A percentile compares a stretch with the other conserved stretches of the same genome.
Evolutionary conservation across 2,113 vertebrate genomes (phyloP).

Genomic region (Gorsachius goisagi): DNA sequence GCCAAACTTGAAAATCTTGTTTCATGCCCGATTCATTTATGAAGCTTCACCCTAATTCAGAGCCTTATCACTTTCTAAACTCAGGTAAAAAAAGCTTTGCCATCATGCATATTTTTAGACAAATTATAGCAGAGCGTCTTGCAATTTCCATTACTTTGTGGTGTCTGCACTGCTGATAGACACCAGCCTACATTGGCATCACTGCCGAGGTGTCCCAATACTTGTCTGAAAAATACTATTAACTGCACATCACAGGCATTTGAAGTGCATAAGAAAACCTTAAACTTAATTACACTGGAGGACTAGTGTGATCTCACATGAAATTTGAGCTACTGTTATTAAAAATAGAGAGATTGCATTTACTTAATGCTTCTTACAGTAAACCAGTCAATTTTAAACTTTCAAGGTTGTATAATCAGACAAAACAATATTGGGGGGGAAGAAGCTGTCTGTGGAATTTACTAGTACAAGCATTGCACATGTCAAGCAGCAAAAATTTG

Average conservation of each 20-base stretch:
- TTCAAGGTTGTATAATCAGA: constrained; percentile 50
- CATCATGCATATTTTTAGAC: constrained; percentile 57
- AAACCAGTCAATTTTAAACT: constrained; percentile 67
- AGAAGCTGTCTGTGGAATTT: constrained; percentile 15
- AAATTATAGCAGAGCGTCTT: constrained; percentile 55
- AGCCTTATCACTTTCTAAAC: constrained; percentile 33
- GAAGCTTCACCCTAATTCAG: constrained; percentile 40
- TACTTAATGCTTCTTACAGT: constrained; percentile 70
- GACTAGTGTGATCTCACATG: constrained; percentile 66
- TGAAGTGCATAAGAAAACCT: constrained; percentile 64
- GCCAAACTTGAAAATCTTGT: neutral
- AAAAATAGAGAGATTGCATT: constrained; percentile 71
- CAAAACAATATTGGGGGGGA: constrained; percentile 17
- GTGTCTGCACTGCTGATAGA: constrained; percentile 49
- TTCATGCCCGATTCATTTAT: constrained; percentile 8
- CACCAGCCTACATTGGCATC: constrained; percentile 42
- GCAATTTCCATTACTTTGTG: constrained; percentile 59
- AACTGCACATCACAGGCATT: constrained; percentile 55
- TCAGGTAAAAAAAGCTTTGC: constrained; percentile 51
- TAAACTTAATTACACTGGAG: constrained; percentile 73
- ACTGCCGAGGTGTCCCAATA: constrained; percentile 37
- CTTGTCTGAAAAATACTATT: constrained; percentile 61
- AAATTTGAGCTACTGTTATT: constrained; percentile 72
- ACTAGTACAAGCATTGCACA: constrained; percentile 27
- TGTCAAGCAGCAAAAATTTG: constrained; percentile 3